Conservation (phyloP, 1,140 invertebrate species). For the Diorhabda sublineata region DNA sequence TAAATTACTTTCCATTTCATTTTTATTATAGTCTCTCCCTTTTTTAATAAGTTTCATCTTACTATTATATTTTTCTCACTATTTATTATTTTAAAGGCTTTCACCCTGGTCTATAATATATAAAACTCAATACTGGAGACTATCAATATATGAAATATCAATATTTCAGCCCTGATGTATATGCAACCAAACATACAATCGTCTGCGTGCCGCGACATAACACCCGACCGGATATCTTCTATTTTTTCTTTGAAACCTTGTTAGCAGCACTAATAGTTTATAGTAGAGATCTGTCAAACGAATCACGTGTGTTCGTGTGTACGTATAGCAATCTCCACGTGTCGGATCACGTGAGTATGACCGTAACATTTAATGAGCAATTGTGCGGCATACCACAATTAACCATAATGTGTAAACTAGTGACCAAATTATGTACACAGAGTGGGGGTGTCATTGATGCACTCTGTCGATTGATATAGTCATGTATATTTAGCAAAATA, state of each 20-base stretch:
- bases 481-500: conserved; percentile 37
- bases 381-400: conserved; percentile 46
- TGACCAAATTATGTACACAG: conserved; percentile 47
- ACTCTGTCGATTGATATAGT: conserved; percentile 43
- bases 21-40: no score
- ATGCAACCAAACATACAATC: conserved; percentile 18
- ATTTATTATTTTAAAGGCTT: no score
- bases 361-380: conserved; percentile 47
- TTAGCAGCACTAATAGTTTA: background rate
- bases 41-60: no score
- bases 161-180: conserved; percentile 1
- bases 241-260: background rate
- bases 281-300: conserved; percentile 4
- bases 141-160: background rate
- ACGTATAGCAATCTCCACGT: conserved; percentile 33
- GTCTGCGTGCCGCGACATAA: background rate
- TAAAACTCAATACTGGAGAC: no score
- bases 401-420: conserved; percentile 48
- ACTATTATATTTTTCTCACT: no score
- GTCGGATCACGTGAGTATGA: conserved; percentile 40
- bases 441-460: conserved; percentile 41
- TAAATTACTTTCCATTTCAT: no score
- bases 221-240: background rate
- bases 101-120: no score
- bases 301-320: conserved; percentile 17